These are phyloP conservation scores for Sarcophaga rosellei DNA, from an alignment of 2,888 invertebrate species.

Conservation along the genomic window DNA sequence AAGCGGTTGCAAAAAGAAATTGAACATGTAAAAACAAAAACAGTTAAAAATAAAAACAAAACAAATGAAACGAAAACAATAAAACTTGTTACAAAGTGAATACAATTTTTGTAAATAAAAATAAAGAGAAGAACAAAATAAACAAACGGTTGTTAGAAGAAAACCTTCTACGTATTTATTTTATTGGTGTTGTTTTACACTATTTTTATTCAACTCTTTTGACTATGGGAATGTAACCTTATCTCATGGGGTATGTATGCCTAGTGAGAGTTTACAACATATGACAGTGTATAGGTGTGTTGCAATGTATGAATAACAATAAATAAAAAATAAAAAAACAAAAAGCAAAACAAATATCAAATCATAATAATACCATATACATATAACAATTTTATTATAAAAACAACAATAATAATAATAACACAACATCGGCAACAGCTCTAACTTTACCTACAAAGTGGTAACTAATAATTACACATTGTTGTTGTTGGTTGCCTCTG, in stretches of 20 bases:
- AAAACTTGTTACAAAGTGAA: conserved; percentile 48
- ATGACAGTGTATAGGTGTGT: conserved; percentile 9
- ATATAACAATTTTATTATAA: neutral
- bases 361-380: neutral
- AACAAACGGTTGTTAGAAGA: conserved; percentile 23
- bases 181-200: conserved; percentile 12
- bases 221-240: conserved; percentile 64
- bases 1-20: conserved; percentile 16
- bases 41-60: conserved; percentile 1
- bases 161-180: neutral
- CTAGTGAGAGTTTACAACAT: neutral
- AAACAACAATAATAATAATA: neutral
- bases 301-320: conserved; percentile 7
- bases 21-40: conserved; percentile 17
- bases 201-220: conserved; percentile 24
- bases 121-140: conserved; percentile 25
- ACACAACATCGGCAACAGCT: no score
- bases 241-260: conserved; percentile 17
- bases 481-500: neutral
- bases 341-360: neutral
- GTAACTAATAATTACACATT: conserved; percentile 3
- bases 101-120: conserved; percentile 29
- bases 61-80: neutral
- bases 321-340: neutral
- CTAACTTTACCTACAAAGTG: neutral